Conservation (phyloP, 2,888 invertebrate genomes). For the Drosophila neotestacea region DNA sequence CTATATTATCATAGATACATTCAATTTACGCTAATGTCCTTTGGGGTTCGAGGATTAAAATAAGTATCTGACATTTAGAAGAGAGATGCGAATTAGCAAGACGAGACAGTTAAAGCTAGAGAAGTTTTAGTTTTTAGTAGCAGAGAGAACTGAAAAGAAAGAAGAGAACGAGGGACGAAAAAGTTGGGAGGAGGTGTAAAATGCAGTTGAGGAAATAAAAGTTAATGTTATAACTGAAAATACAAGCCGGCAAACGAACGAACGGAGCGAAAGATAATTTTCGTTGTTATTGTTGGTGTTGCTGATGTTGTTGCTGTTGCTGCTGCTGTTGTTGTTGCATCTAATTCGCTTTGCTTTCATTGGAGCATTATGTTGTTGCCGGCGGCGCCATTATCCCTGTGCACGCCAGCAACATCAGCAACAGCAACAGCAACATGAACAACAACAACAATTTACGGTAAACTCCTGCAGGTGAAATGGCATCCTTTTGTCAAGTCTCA, state of each 20-base stretch:
- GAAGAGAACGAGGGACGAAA: neutral
- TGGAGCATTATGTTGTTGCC: conserved; percentile 62
- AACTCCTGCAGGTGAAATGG: conserved; percentile 73
- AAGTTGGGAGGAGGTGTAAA: conserved; percentile 23
- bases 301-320: conserved; percentile 51
- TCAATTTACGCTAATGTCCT: conserved; percentile 32
- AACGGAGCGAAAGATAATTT: conserved; percentile 68
- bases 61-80: conserved; percentile 15
- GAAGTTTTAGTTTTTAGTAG: conserved; percentile 6
- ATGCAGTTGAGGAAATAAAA: conserved; percentile 73
- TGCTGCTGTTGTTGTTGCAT: conserved; percentile 59
- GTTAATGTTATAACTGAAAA: conserved; percentile 73
- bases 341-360: conserved; percentile 74
- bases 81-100: conserved; percentile 26
- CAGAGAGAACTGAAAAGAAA: neutral
- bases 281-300: conserved; percentile 56
- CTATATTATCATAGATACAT: conserved; percentile 15
- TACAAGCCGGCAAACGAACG: conserved; percentile 53
- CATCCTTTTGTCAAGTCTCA: conserved; percentile 77
- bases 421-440: conserved; percentile 27
- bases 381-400: conserved; percentile 62
- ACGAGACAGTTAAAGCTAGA: conserved; percentile 30
- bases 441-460: conserved; percentile 69
- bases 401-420: conserved; percentile 34
- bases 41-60: neutral